Conservation (phyloP, 2,888 invertebrate species). For the Colostygia pectinataria region DNA sequence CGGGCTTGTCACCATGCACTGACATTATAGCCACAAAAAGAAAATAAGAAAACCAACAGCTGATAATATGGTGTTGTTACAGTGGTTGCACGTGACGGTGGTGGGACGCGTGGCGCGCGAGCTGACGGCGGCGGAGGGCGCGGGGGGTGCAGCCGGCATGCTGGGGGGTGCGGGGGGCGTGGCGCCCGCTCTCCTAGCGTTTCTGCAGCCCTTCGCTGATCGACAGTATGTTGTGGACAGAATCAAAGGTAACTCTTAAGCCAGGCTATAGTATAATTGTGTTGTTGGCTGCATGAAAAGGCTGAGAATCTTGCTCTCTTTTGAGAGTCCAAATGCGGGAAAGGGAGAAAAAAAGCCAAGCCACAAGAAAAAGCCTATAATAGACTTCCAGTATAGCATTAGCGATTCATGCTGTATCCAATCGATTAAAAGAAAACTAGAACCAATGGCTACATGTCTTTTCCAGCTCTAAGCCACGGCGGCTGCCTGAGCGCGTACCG, state of each 20-base stretch:
- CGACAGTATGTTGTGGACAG: slow-evolving; percentile 93
- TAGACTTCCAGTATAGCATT: too few relatives aligned
- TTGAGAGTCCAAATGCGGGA: too few relatives aligned
- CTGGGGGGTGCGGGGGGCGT: slow-evolving; percentile 40
- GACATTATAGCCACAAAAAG: too few relatives aligned
- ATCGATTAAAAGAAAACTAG: too few relatives aligned
- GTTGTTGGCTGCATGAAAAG: too few relatives aligned
- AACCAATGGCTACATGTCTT: not conserved
- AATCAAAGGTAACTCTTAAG: slow-evolving; percentile 80
- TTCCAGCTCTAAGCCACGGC: slow-evolving; percentile 87
- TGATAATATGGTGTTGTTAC: slow-evolving; percentile 17
- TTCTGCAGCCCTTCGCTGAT: slow-evolving; percentile 91
- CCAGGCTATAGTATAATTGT: too few relatives aligned
- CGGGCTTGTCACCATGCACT: too few relatives aligned
- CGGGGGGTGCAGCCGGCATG: slow-evolving; percentile 66
- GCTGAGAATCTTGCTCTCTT: too few relatives aligned
- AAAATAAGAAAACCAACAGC: too few relatives aligned
- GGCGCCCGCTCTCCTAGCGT: slow-evolving; percentile 86
- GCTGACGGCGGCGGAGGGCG: slow-evolving; percentile 87
- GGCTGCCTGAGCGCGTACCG: slow-evolving; percentile 94
- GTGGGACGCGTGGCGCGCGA: slow-evolving; percentile 88
- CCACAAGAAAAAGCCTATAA: too few relatives aligned
- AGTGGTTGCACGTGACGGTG: slow-evolving; percentile 95
- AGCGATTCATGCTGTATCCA: too few relatives aligned
- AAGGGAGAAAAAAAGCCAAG: too few relatives aligned